Percentiles rank a stretch among this genome's conserved stretches.
Evolutionary conservation across 2,113 vertebrate species (phyloP).

Genomic region (Pedionomus torquatus): DNA sequence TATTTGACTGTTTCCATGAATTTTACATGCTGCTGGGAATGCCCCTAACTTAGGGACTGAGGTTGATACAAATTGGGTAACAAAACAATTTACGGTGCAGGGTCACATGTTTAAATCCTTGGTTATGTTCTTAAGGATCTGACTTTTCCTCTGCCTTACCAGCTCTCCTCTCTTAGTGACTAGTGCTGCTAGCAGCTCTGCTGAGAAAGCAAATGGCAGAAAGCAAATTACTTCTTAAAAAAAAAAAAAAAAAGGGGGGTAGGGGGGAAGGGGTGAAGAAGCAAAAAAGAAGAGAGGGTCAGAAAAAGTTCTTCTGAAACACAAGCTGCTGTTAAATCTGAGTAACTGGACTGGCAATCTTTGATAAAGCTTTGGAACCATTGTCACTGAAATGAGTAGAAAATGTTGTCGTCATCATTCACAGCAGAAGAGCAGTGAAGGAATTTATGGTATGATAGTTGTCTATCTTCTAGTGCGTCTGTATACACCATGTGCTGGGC

Average conservation of each 20-base stretch:
- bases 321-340: not conserved
- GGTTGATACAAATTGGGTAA: not conserved
- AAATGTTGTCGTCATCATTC: conserved; percentile 59
- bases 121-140: not conserved
- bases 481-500: conserved; percentile 66
- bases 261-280: fast-evolving
- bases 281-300: not conserved
- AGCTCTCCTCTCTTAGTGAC: conserved; percentile 40
- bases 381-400: conserved; percentile 30
- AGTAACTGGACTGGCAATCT: conserved; percentile 8
- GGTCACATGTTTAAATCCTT: not conserved
- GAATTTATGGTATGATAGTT: conserved; percentile 73
- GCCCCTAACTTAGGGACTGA: not conserved
- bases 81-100: conserved; percentile 15
- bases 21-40: conserved; percentile 13
- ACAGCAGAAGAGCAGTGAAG: conserved; percentile 29
- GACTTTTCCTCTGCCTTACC: conserved; percentile 30
- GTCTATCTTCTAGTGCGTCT: conserved; percentile 53
- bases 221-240: conserved; percentile 15
- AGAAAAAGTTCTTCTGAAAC: conserved; percentile 2
- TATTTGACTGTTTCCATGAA: not conserved
- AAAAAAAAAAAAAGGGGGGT: not conserved
- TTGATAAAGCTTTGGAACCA: not conserved
- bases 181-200: not conserved
- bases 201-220: conserved; percentile 49